These are phyloP conservation scores for Gallinago jamesoni DNA, from an alignment of 2,113 vertebrate genomes.

Conservation along the genomic window DNA sequence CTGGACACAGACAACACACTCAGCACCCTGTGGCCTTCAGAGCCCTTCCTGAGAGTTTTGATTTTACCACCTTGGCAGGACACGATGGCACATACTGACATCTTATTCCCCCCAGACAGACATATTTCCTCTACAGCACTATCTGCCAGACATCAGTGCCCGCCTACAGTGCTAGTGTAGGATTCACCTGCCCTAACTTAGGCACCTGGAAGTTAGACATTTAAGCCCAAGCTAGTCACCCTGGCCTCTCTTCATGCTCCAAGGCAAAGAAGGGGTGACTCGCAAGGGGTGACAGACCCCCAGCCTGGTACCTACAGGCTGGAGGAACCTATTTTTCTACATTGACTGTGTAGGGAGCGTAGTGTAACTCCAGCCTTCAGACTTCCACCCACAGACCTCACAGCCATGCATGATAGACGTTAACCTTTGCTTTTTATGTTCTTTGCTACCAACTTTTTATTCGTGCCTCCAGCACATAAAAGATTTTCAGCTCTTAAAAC, in stretches of 20 bases:
- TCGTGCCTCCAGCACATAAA: background rate
- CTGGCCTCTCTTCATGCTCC: background rate
- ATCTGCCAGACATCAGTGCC: background rate
- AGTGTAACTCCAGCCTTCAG: background rate
- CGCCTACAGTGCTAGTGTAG: fast-evolving
- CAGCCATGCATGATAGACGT: fast-evolving
- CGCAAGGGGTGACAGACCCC: background rate
- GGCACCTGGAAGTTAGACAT: background rate
- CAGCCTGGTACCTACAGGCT: background rate
- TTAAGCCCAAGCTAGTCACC: background rate
- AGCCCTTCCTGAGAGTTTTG: background rate
- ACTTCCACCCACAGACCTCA: background rate
- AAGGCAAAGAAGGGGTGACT: background rate
- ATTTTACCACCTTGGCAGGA: background rate
- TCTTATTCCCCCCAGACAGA: fast-evolving
- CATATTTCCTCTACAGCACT: fast-evolving
- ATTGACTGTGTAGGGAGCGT: fast-evolving
- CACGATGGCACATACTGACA: background rate
- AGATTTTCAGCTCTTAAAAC: conserved; percentile 36
- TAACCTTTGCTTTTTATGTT: background rate
- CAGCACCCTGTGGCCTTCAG: background rate
- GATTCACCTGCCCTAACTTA: background rate
- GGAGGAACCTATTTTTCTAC: background rate
- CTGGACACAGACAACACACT: background rate
- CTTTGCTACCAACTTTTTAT: background rate